These are phyloP conservation scores for Gymnocypris eckloni DNA, from an alignment of 2,797 vertebrate genomes.

Conservation along the genomic window DNA sequence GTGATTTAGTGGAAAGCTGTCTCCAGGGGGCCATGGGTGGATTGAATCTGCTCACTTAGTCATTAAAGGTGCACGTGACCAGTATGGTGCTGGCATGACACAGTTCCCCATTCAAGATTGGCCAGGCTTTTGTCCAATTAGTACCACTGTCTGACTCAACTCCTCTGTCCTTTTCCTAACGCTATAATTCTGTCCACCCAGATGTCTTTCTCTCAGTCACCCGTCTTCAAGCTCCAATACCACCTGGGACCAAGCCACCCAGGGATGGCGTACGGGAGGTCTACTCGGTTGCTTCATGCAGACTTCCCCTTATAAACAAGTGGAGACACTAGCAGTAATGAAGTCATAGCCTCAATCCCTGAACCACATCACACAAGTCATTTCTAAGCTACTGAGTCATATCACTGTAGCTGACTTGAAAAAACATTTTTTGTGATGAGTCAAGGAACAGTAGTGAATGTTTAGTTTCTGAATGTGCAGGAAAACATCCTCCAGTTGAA, in stretches of 20 bases:
- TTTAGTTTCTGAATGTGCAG: background rate
- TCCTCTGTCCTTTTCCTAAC: background rate
- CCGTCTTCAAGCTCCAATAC: constrained; percentile 13
- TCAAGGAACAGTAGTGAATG: background rate
- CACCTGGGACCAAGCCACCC: constrained; percentile 16
- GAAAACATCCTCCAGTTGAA: constrained; percentile 20
- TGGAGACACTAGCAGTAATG: constrained; percentile 52
- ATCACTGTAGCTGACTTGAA: constrained; percentile 2
- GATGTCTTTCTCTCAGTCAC: constrained; percentile 9
- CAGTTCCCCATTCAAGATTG: constrained; percentile 14
- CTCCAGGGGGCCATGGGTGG: constrained; percentile 27
- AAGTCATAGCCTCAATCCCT: constrained; percentile 47
- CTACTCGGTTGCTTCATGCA: background rate
- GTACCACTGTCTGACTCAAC: constrained; percentile 1
- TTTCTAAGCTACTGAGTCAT: constrained; percentile 43
- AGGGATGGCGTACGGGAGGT: constrained; percentile 1
- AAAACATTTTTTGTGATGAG: constrained; percentile 36
- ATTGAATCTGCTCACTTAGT: constrained; percentile 5
- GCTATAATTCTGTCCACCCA: constrained; percentile 10
- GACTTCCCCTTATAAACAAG: constrained; percentile 46
- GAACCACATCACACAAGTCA: constrained; percentile 55
- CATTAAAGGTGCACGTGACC: constrained; percentile 23
- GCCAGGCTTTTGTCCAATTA: constrained; percentile 28
- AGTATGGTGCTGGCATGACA: background rate
- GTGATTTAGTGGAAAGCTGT: constrained; percentile 22